Evolutionary conservation across 2,888 invertebrate species (phyloP).

Genomic region (Metopia argyrocephala): DNA sequence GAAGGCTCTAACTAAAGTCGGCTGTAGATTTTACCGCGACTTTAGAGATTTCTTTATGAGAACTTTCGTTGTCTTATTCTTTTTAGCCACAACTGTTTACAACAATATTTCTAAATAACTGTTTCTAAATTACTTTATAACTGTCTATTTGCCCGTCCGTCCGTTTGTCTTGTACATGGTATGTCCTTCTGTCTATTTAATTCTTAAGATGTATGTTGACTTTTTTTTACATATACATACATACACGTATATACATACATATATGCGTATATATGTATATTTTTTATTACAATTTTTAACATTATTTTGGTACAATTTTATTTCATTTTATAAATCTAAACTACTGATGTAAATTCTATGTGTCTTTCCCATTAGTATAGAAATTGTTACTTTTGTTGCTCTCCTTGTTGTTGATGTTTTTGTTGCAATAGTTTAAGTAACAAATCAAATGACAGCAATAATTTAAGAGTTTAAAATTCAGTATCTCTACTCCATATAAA

Average conservation of each 20-base stretch:
- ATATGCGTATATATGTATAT: no score
- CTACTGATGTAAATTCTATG: neutral
- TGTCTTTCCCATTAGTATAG: no score
- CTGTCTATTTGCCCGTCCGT: neutral
- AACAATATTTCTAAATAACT: no score
- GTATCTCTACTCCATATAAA: neutral
- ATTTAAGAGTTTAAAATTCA: conserved; percentile 35
- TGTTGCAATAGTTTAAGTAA: conserved; percentile 25
- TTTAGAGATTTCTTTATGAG: no score
- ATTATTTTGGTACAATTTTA: neutral
- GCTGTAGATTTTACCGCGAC: no score
- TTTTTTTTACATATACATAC: no score
- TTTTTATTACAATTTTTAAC: no score
- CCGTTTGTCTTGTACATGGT: neutral
- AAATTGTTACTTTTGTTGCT: neutral
- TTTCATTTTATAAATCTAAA: neutral
- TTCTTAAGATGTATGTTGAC: no score
- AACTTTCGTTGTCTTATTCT: no score
- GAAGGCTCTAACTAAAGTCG: no score
- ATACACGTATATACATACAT: no score
- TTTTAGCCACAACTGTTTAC: no score
- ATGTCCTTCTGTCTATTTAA: conserved; percentile 19
- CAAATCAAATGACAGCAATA: conserved; percentile 62
- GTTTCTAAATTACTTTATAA: neutral
- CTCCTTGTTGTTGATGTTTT: neutral